phyloP scores from a whole-genome alignment of 2,888 invertebrate genomes.

The Catocala sponsa region DNA sequence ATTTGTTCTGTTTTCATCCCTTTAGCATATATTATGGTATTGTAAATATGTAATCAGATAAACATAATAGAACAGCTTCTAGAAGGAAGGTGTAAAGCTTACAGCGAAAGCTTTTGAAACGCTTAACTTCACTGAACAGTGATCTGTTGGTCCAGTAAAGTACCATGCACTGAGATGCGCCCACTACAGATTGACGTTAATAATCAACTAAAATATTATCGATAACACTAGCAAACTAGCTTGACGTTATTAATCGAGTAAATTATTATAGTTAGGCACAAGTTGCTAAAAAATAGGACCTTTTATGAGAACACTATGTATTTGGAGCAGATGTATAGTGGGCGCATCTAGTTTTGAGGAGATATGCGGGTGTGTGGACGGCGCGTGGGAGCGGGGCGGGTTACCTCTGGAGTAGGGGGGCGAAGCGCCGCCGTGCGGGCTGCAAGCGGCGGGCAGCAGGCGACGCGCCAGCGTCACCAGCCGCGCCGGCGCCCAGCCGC shows the following conservation, averaged over 20 bases:
- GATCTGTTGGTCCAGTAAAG: conserved; percentile 30
- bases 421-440: conserved; percentile 90
- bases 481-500: conserved; percentile 79
- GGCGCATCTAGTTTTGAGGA: conserved; percentile 24
- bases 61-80: conserved; percentile 45
- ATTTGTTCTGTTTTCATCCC: conserved; percentile 18
- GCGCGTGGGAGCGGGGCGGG: conserved; percentile 44
- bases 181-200: conserved; percentile 24
- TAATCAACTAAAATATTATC: neutral
- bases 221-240: no score
- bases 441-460: conserved; percentile 92
- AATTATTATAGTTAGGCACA: no score
- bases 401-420: conserved; percentile 92
- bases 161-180: conserved; percentile 40
- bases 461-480: conserved; percentile 85
- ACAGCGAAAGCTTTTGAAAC: conserved; percentile 41
- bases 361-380: conserved; percentile 34
- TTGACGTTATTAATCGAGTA: no score
- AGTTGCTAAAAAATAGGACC: no score
- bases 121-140: conserved; percentile 29
- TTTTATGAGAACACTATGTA: neutral
- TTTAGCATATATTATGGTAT: conserved; percentile 7
- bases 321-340: conserved; percentile 3
- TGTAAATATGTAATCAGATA: conserved; percentile 21
- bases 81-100: conserved; percentile 47